phyloP scores from a whole-genome alignment of 2,797 vertebrate species.

The Loriculus beryllinus region DNA sequence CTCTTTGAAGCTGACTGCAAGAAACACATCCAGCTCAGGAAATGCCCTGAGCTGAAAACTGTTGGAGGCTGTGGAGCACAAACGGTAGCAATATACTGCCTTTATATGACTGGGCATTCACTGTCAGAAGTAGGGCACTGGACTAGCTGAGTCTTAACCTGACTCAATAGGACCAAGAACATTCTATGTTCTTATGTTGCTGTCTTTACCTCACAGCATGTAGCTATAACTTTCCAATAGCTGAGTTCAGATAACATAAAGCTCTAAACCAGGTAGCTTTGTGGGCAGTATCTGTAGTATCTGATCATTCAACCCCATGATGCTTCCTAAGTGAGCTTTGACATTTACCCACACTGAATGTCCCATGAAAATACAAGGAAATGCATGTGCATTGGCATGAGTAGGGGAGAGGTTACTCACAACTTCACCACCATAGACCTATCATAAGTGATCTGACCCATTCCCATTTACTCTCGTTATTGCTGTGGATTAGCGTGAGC shows the following conservation, averaged over 20 bases:
- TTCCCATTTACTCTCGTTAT: neutral
- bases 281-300: neutral
- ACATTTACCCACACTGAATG: accelerated
- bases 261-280: neutral
- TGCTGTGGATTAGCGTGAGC: neutral
- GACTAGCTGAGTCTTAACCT: neutral
- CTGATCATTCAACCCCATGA: neutral
- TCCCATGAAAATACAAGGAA: neutral
- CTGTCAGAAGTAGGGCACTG: neutral
- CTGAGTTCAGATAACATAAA: neutral
- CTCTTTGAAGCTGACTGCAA: neutral
- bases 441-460: neutral
- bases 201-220: neutral
- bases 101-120: neutral
- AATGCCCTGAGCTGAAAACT: neutral
- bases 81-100: neutral
- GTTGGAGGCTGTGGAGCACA: neutral
- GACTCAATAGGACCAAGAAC: neutral
- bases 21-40: neutral
- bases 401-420: neutral
- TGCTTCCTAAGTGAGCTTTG: neutral
- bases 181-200: neutral
- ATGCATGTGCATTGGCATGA: accelerated
- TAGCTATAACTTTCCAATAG: neutral
- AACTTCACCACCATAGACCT: neutral